Base-by-base conservation (phyloP, 2,888 invertebrate species). In the Suillia variegata region DNA sequence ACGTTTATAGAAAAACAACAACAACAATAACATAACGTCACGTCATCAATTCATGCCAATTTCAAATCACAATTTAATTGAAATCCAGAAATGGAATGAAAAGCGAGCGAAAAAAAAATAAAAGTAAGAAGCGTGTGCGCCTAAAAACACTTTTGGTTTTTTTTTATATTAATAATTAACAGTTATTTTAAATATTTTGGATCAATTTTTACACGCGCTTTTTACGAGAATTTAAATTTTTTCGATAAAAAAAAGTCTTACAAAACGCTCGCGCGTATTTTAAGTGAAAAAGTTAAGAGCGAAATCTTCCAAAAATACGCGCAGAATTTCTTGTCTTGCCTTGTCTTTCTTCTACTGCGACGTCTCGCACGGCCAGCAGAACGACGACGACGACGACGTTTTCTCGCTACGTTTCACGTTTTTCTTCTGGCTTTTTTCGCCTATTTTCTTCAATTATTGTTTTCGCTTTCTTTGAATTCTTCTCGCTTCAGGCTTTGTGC, bases 1-100 rank as follows among this genome's bases (percentile, higher is more conserved):
- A 54, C 61, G 54, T 53, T n/a, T n/a, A n/a, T n/a, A n/a, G n/a
- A 54, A 57, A 58, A 56, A 13, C 38, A 45, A 56, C 17, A n/a
- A n/a, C n/a, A n/a, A n/a, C n/a, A n/a, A n/a, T n/a, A n/a, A n/a
- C n/a, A 50, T 26, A 55, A 49, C 65, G 66, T 67, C 67, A 67
- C 69, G 69, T 69, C 67, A 69, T 67, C 67, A 67, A 66, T 66
- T 67, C 65, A 59, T 17, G 31, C 57, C 52, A 55, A 59, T 61
- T 59, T 49, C 21, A 56, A 64, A 57, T 38, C 47, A 38, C 54
- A 45, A 55, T 53, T n/a, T n/a, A 34, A 48, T 2, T 22, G 52
- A 22, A 50, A 55, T 48, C n/a, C n/a, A n/a, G n/a, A n/a, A n/a
- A n/a, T 47, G 33, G 24, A 22, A 50, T 21, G 13, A 26, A 4